Conservation (phyloP, 2,113 vertebrate species). For the Cervus canadensis region DNA sequence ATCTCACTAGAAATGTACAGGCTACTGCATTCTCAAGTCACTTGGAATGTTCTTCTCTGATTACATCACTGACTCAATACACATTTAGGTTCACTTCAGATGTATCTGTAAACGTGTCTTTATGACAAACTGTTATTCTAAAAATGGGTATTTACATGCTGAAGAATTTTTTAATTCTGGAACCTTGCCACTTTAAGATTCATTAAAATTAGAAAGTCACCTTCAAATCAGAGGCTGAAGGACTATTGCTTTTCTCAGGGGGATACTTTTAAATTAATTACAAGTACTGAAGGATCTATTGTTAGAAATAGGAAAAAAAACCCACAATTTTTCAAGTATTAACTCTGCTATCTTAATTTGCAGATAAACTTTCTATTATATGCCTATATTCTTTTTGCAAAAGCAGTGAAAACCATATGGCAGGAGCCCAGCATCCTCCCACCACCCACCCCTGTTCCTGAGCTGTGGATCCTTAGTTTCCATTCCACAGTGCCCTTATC, state of each 20-base stretch:
- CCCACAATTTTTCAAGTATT: background rate
- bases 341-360: background rate
- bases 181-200: background rate
- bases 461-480: background rate
- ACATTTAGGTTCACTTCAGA: background rate
- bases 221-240: background rate
- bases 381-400: background rate
- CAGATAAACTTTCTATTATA: background rate
- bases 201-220: background rate
- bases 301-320: background rate
- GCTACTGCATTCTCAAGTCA: background rate
- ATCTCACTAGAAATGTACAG: background rate
- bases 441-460: rapidly evolving
- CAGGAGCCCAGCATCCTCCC: background rate
- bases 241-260: background rate
- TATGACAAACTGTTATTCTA: background rate
- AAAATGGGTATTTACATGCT: background rate
- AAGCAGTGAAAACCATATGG: rapidly evolving
- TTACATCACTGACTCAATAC: background rate
- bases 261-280: background rate
- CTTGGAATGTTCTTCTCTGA: background rate
- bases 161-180: background rate
- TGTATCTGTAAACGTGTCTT: background rate
- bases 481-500: rapidly evolving
- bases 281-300: background rate